Conservation (phyloP, 1,140 invertebrate species). For the Leptoteleia sp. region DNA sequence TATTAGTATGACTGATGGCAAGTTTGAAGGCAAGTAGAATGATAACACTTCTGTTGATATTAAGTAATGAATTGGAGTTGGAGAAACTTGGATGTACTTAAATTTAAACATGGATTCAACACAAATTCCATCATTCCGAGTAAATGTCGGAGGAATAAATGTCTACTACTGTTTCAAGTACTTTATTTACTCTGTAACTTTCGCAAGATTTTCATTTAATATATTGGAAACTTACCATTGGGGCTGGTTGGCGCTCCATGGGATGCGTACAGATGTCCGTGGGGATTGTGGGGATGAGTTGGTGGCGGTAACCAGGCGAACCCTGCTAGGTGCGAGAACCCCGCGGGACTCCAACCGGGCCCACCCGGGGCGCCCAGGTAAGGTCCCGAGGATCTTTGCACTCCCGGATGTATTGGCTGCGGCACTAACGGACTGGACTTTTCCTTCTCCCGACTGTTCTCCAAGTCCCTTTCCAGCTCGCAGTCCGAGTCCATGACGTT, state of each 20-base stretch:
- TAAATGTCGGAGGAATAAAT: too few species aligned
- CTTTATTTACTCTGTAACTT: too few species aligned
- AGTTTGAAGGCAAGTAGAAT: too few species aligned
- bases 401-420: conserved; percentile 79
- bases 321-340: conserved; percentile 79
- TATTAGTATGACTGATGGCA: too few species aligned
- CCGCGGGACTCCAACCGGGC: conserved; percentile 75
- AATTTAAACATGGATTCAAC: too few species aligned
- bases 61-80: too few species aligned
- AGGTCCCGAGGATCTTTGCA: conserved; percentile 76
- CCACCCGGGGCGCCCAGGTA: conserved; percentile 74
- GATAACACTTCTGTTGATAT: too few species aligned
- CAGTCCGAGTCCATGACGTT: conserved; percentile 80
- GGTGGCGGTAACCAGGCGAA: conserved; percentile 80
- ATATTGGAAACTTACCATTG: conserved; percentile 71
- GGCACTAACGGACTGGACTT: conserved; percentile 79
- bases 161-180: too few species aligned
- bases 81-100: too few species aligned
- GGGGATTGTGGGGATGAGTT: conserved; percentile 79
- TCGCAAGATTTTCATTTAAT: too few species aligned
- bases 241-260: conserved; percentile 78
- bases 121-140: too few species aligned
- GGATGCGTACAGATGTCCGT: conserved; percentile 78
- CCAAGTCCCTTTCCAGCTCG: conserved; percentile 74
- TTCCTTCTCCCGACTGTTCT: conserved; percentile 72